phyloP scores from a whole-genome alignment of 2,888 invertebrate genomes.

The Epsilonema sp. region DNA sequence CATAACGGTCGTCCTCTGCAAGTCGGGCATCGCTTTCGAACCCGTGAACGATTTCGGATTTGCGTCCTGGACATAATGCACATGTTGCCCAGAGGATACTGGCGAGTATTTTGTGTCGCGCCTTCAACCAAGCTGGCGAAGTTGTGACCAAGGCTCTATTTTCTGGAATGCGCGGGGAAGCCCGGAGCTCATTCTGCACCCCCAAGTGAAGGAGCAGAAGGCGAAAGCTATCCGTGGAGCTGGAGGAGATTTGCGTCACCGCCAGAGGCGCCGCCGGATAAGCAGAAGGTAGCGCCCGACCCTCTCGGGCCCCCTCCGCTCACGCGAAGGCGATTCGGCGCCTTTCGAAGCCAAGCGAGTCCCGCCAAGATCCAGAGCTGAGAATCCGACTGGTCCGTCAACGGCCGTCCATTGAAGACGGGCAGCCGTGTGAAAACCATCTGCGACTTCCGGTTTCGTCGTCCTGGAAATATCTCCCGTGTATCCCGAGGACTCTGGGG shows the following conservation, averaged over 20 bases:
- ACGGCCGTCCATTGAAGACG: conserved; percentile 69
- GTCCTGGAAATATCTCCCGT: conserved; percentile 85
- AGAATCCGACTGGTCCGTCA: conserved; percentile 61
- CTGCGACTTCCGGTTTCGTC: conserved; percentile 85
- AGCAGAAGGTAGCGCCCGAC: conserved; percentile 18
- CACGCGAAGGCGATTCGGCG: conserved; percentile 23
- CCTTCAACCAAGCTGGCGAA: conserved; percentile 73
- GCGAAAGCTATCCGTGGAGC: conserved; percentile 22
- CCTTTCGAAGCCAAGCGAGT: conserved; percentile 49
- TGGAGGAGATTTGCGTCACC: conserved; percentile 19
- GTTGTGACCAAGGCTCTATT: conserved; percentile 61
- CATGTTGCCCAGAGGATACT: conserved; percentile 68
- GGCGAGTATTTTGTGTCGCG: conserved; percentile 52
- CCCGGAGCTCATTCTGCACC: conserved; percentile 16
- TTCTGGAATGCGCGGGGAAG: conserved; percentile 62
- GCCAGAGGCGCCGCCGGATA: neutral
- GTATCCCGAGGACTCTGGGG: conserved; percentile 55
- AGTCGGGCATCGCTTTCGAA: conserved; percentile 63
- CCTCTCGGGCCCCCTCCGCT: conserved; percentile 20
- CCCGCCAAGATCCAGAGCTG: conserved; percentile 25
- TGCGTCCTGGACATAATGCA: conserved; percentile 76
- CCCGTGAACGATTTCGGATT: conserved; percentile 81
- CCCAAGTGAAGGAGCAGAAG: conserved; percentile 15
- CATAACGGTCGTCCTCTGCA: conserved; percentile 71
- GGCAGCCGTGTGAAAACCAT: conserved; percentile 84